Evolutionary conservation across 1,140 invertebrate genomes (phyloP), one percentile per base, ranked within the genome.

Genomic region (Nebria ingens): DNA sequence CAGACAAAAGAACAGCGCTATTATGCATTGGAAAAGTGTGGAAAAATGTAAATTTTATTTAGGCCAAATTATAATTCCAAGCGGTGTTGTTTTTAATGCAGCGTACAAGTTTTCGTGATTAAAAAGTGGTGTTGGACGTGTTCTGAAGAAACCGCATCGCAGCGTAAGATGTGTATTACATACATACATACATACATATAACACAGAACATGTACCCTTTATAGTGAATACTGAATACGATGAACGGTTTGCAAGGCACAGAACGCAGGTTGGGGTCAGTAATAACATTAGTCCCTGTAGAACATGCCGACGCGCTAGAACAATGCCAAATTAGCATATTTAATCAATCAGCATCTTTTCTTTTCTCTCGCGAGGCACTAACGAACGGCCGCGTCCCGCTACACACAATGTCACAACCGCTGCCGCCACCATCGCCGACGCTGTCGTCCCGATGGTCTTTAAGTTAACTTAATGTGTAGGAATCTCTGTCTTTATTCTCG

Each of bases 321-420:
- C 40, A 45, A 45, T 45, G 40, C 40, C 40, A 17, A 45, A 45
- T 45, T 45, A 45, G 40, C 40, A 45, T 45, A 45, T 45, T 45
- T 45, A 45, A 45, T 45, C 40, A 45, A 45, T 45, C 40, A 45
- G 40, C 40, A 45, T 45, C 40, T 45, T 17, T 45, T 45, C 40
- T 45, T 45, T 45, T 34, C 25, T 6, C n/a, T 34, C 25, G 6
- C 25, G n/a, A 4, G 25, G 40, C 40, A 17, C 40, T 45, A 45
- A 45, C 40, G 40, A 45, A 45, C 40, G 17, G 25, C 25, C n/a
- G 6, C 25, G 25, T 34, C 6, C 25, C 25, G 25, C 25, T 34
- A n/a, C 25, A n/a, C 25, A n/a, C n/a, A n/a, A 34, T 34, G 25
- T 34, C 25, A 34, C n/a, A 6, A 34, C n/a, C 25, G 6, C 6